These are phyloP conservation scores for Drosophila obscura DNA, from an alignment of 1,140 invertebrate genomes.

Conservation along the genomic window DNA sequence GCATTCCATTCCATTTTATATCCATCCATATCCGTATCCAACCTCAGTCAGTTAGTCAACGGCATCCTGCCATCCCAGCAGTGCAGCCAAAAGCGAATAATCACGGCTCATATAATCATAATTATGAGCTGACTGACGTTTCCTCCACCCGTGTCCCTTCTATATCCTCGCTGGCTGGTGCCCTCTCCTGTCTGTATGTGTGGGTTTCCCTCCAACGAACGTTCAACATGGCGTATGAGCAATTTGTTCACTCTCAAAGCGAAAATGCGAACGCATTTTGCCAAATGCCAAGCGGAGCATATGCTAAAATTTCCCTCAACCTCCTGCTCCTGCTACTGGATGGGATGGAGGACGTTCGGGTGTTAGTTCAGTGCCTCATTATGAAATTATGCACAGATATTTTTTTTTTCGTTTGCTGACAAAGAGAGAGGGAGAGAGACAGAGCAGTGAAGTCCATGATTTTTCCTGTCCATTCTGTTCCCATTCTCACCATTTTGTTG, in stretches of 20 bases:
- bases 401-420: slow-evolving; percentile 26
- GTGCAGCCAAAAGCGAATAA: slow-evolving; percentile 38
- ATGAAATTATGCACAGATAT: slow-evolving; percentile 71
- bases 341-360: slow-evolving; percentile 12
- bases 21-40: slow-evolving; percentile 9
- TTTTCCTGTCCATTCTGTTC: too few relatives aligned
- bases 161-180: neutral
- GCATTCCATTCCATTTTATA: slow-evolving; percentile 14
- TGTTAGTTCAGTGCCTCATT: slow-evolving; percentile 70
- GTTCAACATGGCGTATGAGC: slow-evolving; percentile 65
- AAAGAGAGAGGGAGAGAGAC: too few relatives aligned
- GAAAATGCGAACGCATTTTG: slow-evolving; percentile 63
- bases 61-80: slow-evolving; percentile 42
- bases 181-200: neutral
- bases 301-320: slow-evolving; percentile 21
- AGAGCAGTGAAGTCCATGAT: too few relatives aligned
- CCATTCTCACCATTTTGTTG: too few relatives aligned
- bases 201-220: slow-evolving; percentile 24
- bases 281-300: slow-evolving; percentile 61
- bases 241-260: slow-evolving; percentile 64
- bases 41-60: slow-evolving; percentile 56
- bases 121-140: slow-evolving; percentile 52
- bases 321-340: neutral
- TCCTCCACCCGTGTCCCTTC: slow-evolving; percentile 7
- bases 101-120: slow-evolving; percentile 72